Evolutionary conservation across 53 echinoderm and acorn worm species (phyloP).

Genomic region (Zoroaster sp.): DNA sequence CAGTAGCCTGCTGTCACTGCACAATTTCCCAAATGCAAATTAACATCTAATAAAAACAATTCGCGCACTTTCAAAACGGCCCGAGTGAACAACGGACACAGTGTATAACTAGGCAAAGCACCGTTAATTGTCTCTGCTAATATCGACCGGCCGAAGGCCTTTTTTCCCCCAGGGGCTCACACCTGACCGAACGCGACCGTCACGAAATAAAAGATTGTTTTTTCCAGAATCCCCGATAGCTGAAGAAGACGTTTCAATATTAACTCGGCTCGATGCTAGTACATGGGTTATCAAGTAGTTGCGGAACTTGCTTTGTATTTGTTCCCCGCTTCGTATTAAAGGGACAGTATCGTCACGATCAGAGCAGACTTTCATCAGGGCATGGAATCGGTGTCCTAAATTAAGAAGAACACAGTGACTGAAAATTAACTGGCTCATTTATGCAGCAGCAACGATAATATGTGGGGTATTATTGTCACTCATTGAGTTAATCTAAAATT

Average conservation of each 20-base stretch:
- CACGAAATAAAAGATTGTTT: neutral
- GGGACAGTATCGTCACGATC: no score
- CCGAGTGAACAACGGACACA: neutral
- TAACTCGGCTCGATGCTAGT: neutral
- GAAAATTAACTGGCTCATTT: no score
- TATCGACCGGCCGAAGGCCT: constrained; percentile 18
- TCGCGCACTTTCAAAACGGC: neutral
- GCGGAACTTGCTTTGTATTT: neutral
- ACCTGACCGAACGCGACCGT: neutral
- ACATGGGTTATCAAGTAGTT: neutral
- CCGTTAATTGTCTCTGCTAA: neutral
- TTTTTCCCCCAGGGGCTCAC: neutral
- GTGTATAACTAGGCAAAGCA: neutral
- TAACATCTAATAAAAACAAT: constrained; percentile 19
- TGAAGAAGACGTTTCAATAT: neutral
- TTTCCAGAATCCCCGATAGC: neutral
- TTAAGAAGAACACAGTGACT: no score
- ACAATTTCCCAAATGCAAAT: no score
- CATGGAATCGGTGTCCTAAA: no score
- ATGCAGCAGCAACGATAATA: no score
- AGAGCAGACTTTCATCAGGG: no score
- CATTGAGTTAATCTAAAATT: no score
- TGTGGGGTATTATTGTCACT: no score
- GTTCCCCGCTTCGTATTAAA: no score
- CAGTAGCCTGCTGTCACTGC: no score